Evolutionary conservation across 2,888 invertebrate genomes (phyloP), one percentile per base, ranked within the genome.

Genomic region (Pyrocoelia pectoralis): DNA sequence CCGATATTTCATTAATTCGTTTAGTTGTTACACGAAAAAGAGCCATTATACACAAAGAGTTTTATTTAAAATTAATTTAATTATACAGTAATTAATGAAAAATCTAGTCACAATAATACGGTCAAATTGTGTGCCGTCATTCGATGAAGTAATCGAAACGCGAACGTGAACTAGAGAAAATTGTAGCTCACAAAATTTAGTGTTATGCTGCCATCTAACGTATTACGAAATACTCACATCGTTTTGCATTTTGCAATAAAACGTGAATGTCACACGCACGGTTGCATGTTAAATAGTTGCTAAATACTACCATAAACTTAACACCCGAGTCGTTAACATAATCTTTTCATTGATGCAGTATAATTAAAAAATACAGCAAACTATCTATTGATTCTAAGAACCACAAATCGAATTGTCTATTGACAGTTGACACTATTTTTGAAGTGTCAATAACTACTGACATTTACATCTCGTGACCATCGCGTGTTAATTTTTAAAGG

Each of bases 21-120:
- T 84, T 82, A 73, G 87, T 83, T 72, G 88, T 84, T 80, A 89
- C 85, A 82, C 88, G 87, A 82, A 86, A 87, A 77, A 89, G 81
- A 80, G 88, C 86, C 89, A 89, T 89, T 81, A 79, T 79, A 80
- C 53, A 64, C 66, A 54, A 51, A 13, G 43, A 43, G 50, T 50
- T 52, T 38, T 41, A 55, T 52, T 56, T 56, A 48, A 57, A 55
- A 49, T 58, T 61, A 50, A 19, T 24, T 2, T 24, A 24, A 24
- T 50, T 13, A 15, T 12, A 24, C 28, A 19, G 19, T 24, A 50
- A 50, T 50, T 18, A 50, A n/a, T 50, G 9, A 19, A 18, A 12
- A 24, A 24, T 24, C 4, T 24, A 24, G 24, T n/a, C 29, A 50
- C 24, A 50, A 24, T 13, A 13, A 1, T n/a, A 18, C 13, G 49